Conservation (phyloP, 2,797 vertebrate species). For the Oreochromis mossambicus region DNA sequence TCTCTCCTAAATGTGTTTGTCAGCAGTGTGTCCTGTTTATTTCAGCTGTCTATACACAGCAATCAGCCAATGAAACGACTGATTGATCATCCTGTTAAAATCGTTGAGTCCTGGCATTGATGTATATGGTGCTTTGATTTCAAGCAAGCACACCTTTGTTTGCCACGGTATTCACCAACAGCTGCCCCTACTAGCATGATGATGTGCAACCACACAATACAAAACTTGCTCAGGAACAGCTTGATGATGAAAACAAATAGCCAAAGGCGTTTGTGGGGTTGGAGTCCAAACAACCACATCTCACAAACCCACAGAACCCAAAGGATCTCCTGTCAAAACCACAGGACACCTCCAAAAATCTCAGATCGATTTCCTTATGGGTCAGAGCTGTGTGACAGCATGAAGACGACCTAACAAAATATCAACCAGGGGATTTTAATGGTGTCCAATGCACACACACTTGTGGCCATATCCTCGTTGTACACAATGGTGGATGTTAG, state of each 20-base stretch:
- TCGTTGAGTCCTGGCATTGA: not conserved
- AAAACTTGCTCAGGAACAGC: not conserved
- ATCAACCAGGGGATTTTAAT: not conserved
- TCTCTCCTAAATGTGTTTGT: not conserved
- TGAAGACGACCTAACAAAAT: not conserved
- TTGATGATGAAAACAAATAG: not conserved
- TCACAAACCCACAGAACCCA: not conserved
- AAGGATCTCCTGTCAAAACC: not conserved
- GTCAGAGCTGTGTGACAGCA: not conserved
- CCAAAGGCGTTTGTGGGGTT: not conserved
- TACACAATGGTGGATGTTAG: not conserved
- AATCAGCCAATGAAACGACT: not conserved
- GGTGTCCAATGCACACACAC: not conserved
- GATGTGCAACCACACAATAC: not conserved
- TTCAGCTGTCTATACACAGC: not conserved
- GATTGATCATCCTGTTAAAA: not conserved
- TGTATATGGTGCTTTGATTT: not conserved
- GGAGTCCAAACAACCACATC: not conserved
- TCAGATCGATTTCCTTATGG: not conserved
- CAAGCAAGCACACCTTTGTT: not conserved
- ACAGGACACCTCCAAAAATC: not conserved
- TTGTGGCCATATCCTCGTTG: not conserved
- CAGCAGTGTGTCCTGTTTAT: not conserved
- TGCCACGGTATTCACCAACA: not conserved
- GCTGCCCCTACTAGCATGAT: not conserved